Evolutionary conservation across 2,113 vertebrate genomes (phyloP).

Genomic region (Collichthys lucidus): DNA sequence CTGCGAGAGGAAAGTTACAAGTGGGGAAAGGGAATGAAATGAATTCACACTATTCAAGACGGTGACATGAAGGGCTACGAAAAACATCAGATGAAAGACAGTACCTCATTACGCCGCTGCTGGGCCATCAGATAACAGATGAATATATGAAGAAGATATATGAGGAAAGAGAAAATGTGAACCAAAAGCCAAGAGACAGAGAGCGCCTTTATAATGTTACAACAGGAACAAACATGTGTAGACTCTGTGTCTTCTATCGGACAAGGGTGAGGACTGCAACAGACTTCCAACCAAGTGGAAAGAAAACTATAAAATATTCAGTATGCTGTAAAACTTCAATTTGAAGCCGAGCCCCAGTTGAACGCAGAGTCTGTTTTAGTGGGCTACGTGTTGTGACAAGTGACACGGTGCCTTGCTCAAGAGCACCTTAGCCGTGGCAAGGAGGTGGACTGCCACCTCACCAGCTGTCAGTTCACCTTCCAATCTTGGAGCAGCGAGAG

Average conservation of each 20-base stretch:
- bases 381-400: too few species aligned
- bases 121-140: slow-evolving; percentile 50
- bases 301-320: background rate
- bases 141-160: slow-evolving; percentile 20
- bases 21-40: slow-evolving; percentile 11
- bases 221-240: background rate
- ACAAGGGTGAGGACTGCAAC: background rate
- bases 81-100: slow-evolving; percentile 35
- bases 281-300: background rate
- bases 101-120: slow-evolving; percentile 64
- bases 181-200: slow-evolving; percentile 28
- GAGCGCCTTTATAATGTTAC: background rate
- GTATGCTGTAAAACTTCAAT: too few species aligned
- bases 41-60: slow-evolving; percentile 20
- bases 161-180: slow-evolving; percentile 44
- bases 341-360: too few species aligned
- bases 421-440: too few species aligned
- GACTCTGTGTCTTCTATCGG: background rate
- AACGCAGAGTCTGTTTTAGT: too few species aligned
- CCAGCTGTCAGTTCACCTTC: too few species aligned
- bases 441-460: too few species aligned
- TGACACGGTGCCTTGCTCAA: too few species aligned
- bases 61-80: background rate
- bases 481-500: too few species aligned
- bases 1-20: slow-evolving; percentile 17